Evolutionary conservation across 2,888 invertebrate genomes (phyloP).

Genomic region (Agrilus cyanescens): DNA sequence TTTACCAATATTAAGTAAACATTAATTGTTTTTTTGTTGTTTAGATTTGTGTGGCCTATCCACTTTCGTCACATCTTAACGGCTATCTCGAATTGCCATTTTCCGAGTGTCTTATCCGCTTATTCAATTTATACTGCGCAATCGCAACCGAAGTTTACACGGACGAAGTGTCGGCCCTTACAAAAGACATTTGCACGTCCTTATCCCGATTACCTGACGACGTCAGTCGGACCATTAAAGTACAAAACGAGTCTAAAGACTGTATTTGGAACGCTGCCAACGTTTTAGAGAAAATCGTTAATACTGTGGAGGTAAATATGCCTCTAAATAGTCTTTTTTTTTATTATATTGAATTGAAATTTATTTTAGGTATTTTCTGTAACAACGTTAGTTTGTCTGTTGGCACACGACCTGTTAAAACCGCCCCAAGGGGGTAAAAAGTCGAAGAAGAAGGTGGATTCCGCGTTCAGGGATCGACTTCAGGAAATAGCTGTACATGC

Average conservation of each 20-base stretch:
- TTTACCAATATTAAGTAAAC: too few species aligned
- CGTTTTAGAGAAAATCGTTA: constrained; percentile 43
- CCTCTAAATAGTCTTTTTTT: neutral
- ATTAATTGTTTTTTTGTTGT: too few species aligned
- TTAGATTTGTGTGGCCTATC: constrained; percentile 15
- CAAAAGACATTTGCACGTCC: constrained; percentile 25
- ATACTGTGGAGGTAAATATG: constrained; percentile 46
- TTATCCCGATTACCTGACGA: constrained; percentile 24
- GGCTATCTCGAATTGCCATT: constrained; percentile 25
- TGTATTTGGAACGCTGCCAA: constrained; percentile 39
- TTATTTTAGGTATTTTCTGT: constrained; percentile 45
- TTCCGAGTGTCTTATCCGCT: constrained; percentile 21
- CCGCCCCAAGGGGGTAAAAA: constrained; percentile 41
- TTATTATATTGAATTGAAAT: neutral
- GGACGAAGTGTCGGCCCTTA: constrained; percentile 8
- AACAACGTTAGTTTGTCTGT: constrained; percentile 43
- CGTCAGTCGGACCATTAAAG: constrained; percentile 21
- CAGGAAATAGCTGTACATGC: constrained; percentile 18
- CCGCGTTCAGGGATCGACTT: constrained; percentile 37
- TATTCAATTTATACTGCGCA: constrained; percentile 24
- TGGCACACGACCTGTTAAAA: constrained; percentile 41
- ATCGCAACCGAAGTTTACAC: constrained; percentile 14
- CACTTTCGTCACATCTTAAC: constrained; percentile 29
- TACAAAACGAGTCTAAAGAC: constrained; percentile 33
- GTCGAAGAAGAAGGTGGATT: constrained; percentile 43